phyloP scores from a whole-genome alignment of 2,797 vertebrate species.

The Notolabrus celidotus region DNA sequence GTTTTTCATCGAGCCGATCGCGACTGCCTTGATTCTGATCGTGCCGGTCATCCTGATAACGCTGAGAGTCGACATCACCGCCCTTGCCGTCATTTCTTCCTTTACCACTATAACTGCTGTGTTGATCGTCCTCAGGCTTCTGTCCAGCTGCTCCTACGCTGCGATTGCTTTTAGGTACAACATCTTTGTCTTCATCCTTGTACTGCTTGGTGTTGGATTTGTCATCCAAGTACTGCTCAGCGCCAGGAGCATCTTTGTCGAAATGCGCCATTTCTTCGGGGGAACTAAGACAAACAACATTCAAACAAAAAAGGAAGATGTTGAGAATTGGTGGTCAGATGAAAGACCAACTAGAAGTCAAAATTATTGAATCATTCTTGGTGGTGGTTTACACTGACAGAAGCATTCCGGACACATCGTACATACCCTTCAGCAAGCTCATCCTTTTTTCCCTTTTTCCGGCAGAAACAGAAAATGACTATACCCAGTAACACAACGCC shows the following conservation, averaged over 20 bases:
- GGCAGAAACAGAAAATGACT: slow-evolving; percentile 88
- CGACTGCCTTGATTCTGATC: slow-evolving; percentile 46
- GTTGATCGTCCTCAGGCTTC: slow-evolving; percentile 56
- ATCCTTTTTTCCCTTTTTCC: slow-evolving; percentile 65
- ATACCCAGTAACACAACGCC: slow-evolving; percentile 84
- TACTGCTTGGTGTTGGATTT: slow-evolving; percentile 18
- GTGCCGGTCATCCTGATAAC: slow-evolving; percentile 37
- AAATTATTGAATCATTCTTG: background rate
- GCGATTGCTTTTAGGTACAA: slow-evolving; percentile 24
- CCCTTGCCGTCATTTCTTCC: slow-evolving; percentile 43
- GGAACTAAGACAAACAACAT: slow-evolving; percentile 51
- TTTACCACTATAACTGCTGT: slow-evolving; percentile 47
- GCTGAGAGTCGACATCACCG: slow-evolving; percentile 49
- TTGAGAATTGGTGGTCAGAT: background rate
- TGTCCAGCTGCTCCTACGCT: background rate
- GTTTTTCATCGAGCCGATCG: slow-evolving; percentile 46
- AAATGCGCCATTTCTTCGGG: slow-evolving; percentile 54
- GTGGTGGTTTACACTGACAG: background rate
- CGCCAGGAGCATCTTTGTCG: slow-evolving; percentile 61
- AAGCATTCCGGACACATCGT: background rate
- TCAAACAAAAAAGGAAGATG: background rate
- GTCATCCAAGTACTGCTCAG: slow-evolving; percentile 49
- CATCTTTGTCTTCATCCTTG: slow-evolving; percentile 30
- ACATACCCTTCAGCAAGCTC: slow-evolving; percentile 85
- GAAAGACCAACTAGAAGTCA: background rate